Evolutionary conservation across 2,888 invertebrate species (phyloP).

Genomic region (Drosophila greeni): DNA sequence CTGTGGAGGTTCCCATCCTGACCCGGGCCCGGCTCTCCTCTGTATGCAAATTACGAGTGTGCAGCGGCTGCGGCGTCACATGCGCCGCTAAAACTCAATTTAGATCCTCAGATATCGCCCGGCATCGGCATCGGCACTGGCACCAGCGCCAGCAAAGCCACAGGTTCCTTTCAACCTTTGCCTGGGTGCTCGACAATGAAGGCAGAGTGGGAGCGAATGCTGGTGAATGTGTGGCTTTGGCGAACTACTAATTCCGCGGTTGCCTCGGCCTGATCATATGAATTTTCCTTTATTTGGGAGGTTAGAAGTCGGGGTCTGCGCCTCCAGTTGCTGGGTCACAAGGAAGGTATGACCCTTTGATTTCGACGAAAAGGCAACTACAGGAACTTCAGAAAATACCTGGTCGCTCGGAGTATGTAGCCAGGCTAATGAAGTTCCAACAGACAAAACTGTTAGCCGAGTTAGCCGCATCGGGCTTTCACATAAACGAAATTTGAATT

Average conservation of each 20-base stretch:
- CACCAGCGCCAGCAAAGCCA: constrained; percentile 37
- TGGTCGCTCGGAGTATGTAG: constrained; percentile 2
- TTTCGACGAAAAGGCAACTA: constrained; percentile 49
- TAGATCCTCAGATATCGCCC: constrained; percentile 64
- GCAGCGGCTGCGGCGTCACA: constrained; percentile 61
- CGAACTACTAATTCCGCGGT: constrained; percentile 43
- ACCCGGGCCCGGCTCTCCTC: constrained; percentile 48
- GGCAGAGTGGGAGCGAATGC: not conserved
- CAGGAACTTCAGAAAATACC: constrained; percentile 12
- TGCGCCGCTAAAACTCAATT: constrained; percentile 75
- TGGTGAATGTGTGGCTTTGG: constrained; percentile 37
- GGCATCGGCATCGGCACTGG: constrained; percentile 43
- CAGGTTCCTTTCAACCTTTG: constrained; percentile 47
- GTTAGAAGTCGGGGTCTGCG: constrained; percentile 3
- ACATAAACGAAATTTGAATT: constrained; percentile 66
- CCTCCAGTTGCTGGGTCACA: constrained; percentile 51
- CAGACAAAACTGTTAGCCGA: constrained; percentile 9
- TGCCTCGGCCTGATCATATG: constrained; percentile 35
- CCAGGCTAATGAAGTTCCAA: constrained; percentile 29
- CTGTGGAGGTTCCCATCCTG: constrained; percentile 74
- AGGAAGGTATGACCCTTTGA: constrained; percentile 58
- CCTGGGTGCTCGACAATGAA: constrained; percentile 3
- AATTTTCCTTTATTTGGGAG: constrained; percentile 22
- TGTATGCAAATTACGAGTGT: constrained; percentile 75
- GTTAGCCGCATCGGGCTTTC: constrained; percentile 33